Base-by-base conservation (phyloP, 2,888 invertebrate species). In the Adineta ricciae region DNA sequence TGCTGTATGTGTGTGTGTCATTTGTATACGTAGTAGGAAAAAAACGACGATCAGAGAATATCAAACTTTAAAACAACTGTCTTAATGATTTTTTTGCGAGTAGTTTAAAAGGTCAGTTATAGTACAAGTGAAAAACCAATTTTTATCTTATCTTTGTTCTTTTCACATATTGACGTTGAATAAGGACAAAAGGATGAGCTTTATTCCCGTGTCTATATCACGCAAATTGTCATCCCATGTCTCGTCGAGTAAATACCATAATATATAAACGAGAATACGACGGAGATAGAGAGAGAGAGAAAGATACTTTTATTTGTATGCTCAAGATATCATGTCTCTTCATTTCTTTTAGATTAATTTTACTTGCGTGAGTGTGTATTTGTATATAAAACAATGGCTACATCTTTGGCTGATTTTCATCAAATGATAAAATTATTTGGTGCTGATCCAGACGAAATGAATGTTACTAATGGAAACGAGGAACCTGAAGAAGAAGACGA, bases 401-500 rank as follows among this genome's bases (percentile, higher is more conserved):
- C 78, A 78, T 41, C 78, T n/a, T n/a, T 78, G 24, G 78, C 78
- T 41, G 78, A 78, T 78, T 78, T 78, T 78, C 78, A 78, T 78
- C 78, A 78, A 78, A 78, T 78, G 78, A 78, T 78, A 41, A 78
- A 78, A 41, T 78, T 78, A 78, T 78, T 78, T 78, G 41, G 41
- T 78, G 41, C 78, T 41, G 78, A 78, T 78, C 8, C 38, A 41
- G 78, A 78, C 11, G 78, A 78, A 78, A 41, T 41, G 41, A 78
- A n/a, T 14, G 41, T 41, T 41, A 7, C 73, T 21, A 78, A 21
- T 0, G 41, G 8, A 21, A 38, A 14, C 41, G 78, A 78, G n/a
- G 78, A 78, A n/a, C 38, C 11, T 78, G 78, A 78, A 78, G 78
- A 72, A 1, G 78, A 78, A n/a, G 78, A 78, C 41, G 78, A 78